Base-by-base conservation (phyloP, 2,113 vertebrate genomes). In the Entelurus aequoreus region DNA sequence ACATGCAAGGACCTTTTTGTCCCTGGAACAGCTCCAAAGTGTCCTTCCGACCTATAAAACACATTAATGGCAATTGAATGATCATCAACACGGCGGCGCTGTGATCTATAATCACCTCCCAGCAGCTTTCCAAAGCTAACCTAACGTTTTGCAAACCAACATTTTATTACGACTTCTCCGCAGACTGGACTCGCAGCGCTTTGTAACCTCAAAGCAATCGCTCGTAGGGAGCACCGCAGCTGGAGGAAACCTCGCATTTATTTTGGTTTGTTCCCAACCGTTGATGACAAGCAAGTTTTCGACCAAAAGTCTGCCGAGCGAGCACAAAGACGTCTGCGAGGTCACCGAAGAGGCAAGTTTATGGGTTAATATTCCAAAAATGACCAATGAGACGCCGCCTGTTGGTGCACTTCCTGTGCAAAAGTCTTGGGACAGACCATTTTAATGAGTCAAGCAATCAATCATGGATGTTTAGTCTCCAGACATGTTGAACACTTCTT, bases 181-280 rank as follows among this genome's bases (percentile, higher is more conserved):
- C 28, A 54, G 52, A 54, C 52, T 54, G 7, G 28, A 54, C 52
- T 36, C 40, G 12, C 52, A 54, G 52, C 52, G 3, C 28, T 54
- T 36, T 54, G 35, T 4, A 54, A 54, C 52, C 52, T 54, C 52
- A 54, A 36, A 14, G 28, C 52, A 54, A 54, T 36, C 12, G 28
- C 13, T 42, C 13, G 49, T 13, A 4, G 6, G 16, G 16, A 1
- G 16, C 49, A 53, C 21, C 11, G 11, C 51, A 53, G 52, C 52
- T 54, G 28, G 52, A 54, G 52, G 52, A 54, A 54, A 54, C 28
- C 28, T 36, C 13, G 52, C 28, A 36, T 54, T 54, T 36, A 54
- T 54, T 28, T 54, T 36, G 28, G 52, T 14, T 14, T 6, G 28
- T 7, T 52, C 50, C 19, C 50, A 52, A 10, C 50, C 12, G 50